Conservation (phyloP, 2,113 vertebrate genomes). For the Nibea albiflora region DNA sequence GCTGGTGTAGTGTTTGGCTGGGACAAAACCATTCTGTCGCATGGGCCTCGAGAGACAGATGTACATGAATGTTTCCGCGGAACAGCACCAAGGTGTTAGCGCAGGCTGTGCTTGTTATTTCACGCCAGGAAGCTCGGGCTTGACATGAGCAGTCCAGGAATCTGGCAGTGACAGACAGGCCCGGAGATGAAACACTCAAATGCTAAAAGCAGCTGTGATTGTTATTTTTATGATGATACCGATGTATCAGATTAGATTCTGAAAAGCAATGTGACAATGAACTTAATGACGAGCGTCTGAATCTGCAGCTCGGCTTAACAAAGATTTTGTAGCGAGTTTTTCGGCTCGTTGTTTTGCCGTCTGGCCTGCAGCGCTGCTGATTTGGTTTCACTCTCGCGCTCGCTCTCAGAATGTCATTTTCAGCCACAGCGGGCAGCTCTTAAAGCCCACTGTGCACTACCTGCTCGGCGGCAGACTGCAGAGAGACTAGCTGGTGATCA, state of each 20-base stretch:
- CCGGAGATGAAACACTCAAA: not conserved
- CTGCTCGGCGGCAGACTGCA: not conserved
- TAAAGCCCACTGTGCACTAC: not conserved
- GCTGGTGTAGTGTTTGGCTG: conserved; percentile 46
- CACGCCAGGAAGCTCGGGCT: conserved; percentile 21
- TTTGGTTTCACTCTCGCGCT: not conserved
- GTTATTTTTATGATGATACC: not conserved
- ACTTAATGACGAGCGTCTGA: not conserved
- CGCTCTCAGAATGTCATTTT: not conserved
- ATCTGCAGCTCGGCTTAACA: not conserved
- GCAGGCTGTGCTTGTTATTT: conserved; percentile 48
- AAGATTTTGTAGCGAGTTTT: not conserved
- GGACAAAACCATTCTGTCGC: conserved; percentile 63
- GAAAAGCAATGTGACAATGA: not conserved
- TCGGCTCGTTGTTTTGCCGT: not conserved
- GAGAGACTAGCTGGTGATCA: not conserved
- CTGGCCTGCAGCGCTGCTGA: too few relatives aligned
- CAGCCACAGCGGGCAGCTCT: too few relatives aligned
- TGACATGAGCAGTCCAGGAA: conserved; percentile 11
- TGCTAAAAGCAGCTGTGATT: not conserved
- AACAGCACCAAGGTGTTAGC: conserved; percentile 45
- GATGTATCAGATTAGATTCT: not conserved
- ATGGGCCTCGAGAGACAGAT: conserved; percentile 34
- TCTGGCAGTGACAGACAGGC: conserved; percentile 6
- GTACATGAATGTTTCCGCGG: conserved; percentile 49